Evolutionary conservation across 2,797 vertebrate genomes (phyloP), one percentile per base, ranked within the genome.

Genomic region (Sebastes miniatus): DNA sequence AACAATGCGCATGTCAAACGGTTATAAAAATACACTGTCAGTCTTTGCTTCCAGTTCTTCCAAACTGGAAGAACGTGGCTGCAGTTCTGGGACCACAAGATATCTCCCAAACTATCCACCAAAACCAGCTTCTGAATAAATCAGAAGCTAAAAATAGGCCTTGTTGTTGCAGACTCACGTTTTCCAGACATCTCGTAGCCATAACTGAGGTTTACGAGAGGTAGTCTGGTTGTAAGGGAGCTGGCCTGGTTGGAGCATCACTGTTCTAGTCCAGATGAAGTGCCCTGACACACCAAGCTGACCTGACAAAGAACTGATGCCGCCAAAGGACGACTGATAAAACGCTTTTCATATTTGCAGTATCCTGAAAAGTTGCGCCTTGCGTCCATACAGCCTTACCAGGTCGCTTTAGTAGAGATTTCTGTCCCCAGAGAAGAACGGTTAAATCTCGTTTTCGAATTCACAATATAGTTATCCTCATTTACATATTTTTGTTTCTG

Each of bases 211-310:
- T 39, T 39, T 39, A 39, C 12, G 36, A 39, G 36, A 14, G 43
- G 13, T 24, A 1, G n/a, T 76, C 63, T 68, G 56, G n/a, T 14
- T 32, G 6, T 31, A n/a, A 6, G 6, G 50, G 47, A 57, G 72
- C 62, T 74, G 56, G 24, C 59, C 56, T 43, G 25, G 34, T 20
- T 14, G 25, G 25, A 68, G 25, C 65, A 31, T 29, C 11, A 14
- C 27, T 20, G 11, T 18, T 58, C n/a, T 11, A 18, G 31, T 18
- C 52, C 36, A 61, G 25, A 61, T 22, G 7, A 20, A 31, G 69
- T 64, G 63, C 34, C 64, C 63, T 5, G 54, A 76, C 25, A 67
- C 73, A 76, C 73, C 54, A 67, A 67, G 73, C 73, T 31, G 73
- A 58, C 63, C 12, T 67, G 14, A 47, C 18, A 43, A 32, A 18